A percentile compares a stretch with the other conserved stretches of the same genome.
Evolutionary conservation across 2,797 vertebrate genomes (phyloP).

Genomic region (Cyclura pinguis): DNA sequence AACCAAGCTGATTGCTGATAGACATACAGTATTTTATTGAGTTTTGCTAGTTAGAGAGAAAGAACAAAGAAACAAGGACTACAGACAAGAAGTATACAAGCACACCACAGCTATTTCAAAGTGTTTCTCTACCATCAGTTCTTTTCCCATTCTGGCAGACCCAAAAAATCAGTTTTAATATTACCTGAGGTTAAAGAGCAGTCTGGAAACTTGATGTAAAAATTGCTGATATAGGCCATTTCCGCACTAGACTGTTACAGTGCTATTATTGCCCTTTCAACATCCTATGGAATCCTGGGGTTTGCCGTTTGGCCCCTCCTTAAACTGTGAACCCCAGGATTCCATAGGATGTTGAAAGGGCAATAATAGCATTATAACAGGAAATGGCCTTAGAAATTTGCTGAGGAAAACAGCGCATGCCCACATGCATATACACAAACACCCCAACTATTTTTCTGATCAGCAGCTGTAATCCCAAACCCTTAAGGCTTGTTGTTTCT

Average conservation of each 20-base stretch:
- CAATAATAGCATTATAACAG: no score
- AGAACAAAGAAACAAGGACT: not conserved
- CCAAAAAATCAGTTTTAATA: not conserved
- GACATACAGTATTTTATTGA: not conserved
- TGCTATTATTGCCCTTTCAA: no score
- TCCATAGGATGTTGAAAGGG: no score
- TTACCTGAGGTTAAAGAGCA: slow-evolving; percentile 14
- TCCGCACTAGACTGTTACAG: no score
- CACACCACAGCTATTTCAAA: not conserved
- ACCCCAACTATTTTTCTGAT: slow-evolving; percentile 7
- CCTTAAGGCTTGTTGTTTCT: not conserved
- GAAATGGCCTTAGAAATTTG: not conserved
- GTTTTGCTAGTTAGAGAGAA: not conserved
- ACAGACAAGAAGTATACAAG: not conserved
- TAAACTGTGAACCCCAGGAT: no score
- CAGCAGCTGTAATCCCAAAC: not conserved
- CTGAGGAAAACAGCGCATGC: not conserved
- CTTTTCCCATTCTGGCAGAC: not conserved
- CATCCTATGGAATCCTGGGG: no score
- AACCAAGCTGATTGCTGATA: not conserved
- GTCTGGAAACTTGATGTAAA: not conserved
- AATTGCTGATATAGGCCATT: not conserved
- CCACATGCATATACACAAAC: not conserved
- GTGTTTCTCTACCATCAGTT: slow-evolving; percentile 49
- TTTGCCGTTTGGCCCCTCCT: no score